Conservation (phyloP, 2,797 vertebrate genomes). For the Rhynchonycteris naso region DNA sequence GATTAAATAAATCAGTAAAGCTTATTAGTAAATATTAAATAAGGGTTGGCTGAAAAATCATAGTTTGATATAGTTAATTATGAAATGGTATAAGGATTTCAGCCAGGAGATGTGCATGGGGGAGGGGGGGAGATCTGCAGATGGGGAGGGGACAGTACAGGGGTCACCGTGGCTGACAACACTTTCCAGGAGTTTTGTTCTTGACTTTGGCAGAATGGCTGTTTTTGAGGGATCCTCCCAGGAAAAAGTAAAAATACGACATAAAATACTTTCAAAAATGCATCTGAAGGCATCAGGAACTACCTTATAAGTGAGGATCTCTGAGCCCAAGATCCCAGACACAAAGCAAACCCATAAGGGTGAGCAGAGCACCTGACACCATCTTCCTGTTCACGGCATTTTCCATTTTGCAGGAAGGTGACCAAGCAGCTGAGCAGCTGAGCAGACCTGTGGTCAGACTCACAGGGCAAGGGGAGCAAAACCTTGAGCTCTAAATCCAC, state of each 20-base stretch:
- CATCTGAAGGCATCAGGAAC: not conserved
- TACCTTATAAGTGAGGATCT: not conserved
- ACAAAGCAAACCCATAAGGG: not conserved
- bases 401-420: not conserved
- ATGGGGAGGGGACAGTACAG: too few relatives aligned
- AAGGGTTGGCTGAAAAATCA: not conserved
- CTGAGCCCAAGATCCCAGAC: not conserved
- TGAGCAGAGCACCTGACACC: not conserved
- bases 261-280: not conserved
- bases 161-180: not conserved
- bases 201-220: not conserved
- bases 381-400: not conserved
- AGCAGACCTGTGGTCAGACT: not conserved
- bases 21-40: not conserved
- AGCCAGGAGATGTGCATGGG: rapidly evolving
- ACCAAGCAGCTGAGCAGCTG: not conserved
- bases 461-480: not conserved
- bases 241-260: not conserved
- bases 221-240: not conserved
- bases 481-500: not conserved
- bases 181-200: not conserved
- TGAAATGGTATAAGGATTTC: not conserved
- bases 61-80: not conserved
- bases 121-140: not conserved
- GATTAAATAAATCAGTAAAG: not conserved